Conservation (phyloP, 2,888 invertebrate genomes). For the Philereme transversata region DNA sequence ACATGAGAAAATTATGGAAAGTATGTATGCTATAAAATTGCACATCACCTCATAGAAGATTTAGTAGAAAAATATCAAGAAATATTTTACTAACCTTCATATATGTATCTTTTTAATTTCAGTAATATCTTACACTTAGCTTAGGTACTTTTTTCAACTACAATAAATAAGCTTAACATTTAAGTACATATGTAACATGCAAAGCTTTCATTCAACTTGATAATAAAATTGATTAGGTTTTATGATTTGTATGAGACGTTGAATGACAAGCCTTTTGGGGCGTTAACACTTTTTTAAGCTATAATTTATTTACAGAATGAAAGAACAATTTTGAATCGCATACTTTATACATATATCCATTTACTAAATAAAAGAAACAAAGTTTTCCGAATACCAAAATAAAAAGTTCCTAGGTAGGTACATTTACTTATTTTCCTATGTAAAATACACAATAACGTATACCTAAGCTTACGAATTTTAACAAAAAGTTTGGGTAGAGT, state of each 20-base stretch:
- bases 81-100: slow-evolving; percentile 67
- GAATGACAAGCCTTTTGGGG: slow-evolving; percentile 24
- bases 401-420: not conserved
- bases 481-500: slow-evolving; percentile 8
- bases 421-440: not conserved
- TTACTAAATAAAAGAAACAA: not conserved
- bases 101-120: slow-evolving; percentile 43
- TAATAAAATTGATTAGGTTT: slow-evolving; percentile 12
- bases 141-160: slow-evolving; percentile 44
- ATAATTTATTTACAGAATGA: slow-evolving; percentile 23
- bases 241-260: slow-evolving; percentile 14
- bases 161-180: slow-evolving; percentile 44
- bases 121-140: slow-evolving; percentile 54
- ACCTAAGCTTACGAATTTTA: not conserved
- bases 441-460: not conserved
- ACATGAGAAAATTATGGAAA: not conserved
- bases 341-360: not conserved
- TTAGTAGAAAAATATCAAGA: slow-evolving; percentile 75
- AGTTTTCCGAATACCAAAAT: not conserved
- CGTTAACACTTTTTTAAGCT: slow-evolving; percentile 15
- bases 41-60: slow-evolving; percentile 59
- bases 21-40: slow-evolving; percentile 45
- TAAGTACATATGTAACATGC: slow-evolving; percentile 40
- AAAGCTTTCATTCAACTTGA: slow-evolving; percentile 40
- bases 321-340: not conserved